Base-by-base conservation (phyloP, 2,888 invertebrate species). In the Gortyna flavago region DNA sequence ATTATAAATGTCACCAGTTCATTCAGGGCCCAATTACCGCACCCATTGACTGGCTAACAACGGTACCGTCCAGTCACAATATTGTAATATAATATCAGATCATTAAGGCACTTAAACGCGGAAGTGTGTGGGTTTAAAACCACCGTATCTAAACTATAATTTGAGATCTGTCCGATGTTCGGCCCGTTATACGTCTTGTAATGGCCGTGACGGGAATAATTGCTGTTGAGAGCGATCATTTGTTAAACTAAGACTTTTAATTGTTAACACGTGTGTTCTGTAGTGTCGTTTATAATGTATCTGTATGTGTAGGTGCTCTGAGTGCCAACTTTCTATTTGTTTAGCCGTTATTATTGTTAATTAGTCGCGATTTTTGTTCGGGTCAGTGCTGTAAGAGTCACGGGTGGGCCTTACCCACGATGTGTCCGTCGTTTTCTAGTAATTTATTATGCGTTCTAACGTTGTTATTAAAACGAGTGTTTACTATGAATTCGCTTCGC, bases 51-150 rank as follows among this genome's bases (percentile, higher is more conserved):
- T 93, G 90, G 90, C 92, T 90, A 81, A 80, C 90, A 92, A 93
- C 92, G 93, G 92, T 88, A 92, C 88, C 84, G 89, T 85, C 91
- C 91, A 91, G 93, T 93, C 94, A 94, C 93, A 94, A 94, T 94
- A 95, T 94, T 93, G 94, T 95, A 95, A 95, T 93, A 94, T 94
- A 95, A 96, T 95, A 96, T 94, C 93, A 93, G 94, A 94, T 94
- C 95, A 95, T 96, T 95, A 96, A 93, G 91, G 91, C 93, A 93
- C 91, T 94, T 93, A 92, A 93, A 95, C 93, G 92, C 95, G 96
- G 96, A 96, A 96, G 94, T 95, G 96, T 95, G 96, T 96, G 96
- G 96, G 96, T 95, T 96, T 96, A 91, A 96, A 96, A 96, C 93
- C 95, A 95, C 96, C 96, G 95, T 95, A 94, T 91, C 96, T 90